Evolutionary conservation across 2,888 invertebrate genomes (phyloP), one percentile per base, ranked within the genome.

Genomic region (Apotomis betuletana): DNA sequence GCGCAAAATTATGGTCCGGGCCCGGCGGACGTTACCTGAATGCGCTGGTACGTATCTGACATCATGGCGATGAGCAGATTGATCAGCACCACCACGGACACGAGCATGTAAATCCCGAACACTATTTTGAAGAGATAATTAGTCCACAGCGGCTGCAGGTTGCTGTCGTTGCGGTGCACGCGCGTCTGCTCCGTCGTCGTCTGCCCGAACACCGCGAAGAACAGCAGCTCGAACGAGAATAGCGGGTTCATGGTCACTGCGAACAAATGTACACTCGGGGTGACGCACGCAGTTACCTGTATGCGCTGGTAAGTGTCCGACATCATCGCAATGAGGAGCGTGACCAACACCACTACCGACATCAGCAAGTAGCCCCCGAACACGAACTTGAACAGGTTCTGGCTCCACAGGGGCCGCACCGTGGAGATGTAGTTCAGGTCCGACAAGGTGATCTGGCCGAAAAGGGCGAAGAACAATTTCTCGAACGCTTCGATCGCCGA

Each of bases 11-110:
- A 62, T 65, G 54, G 58, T 52, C 55, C 15, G 60, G 67, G 69
- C 75, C 73, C 41, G 60, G 79, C 77, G 78, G 70, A n/a, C 86
- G 92, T 95, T 96, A 96, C 98, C 95, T 99, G 98, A 88, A 99
- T 99, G 88, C 98, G 95, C 91, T 99, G 99, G 92, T 99, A 99
- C 75, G 99, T 99, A 95, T 99, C 99, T 87, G 99, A 99, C 99
- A 99, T 99, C 99, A 99, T 99, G 95, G 99, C 99, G 95, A 99
- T 99, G 89, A 99, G 97, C 80, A 99, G 96, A 94, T 99, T 99
- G 94, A 99, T 99, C 83, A 99, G 96, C 83, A 99, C 99, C 88
- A 99, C 98, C 85, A 99, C 97, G 77, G 99, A 99, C 84, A 99
- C 99, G 96, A 99, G 95, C 98, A 99, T 97, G 95, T 99, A 99